Base-by-base conservation (phyloP, 1,140 invertebrate species). In the Thereuonema tuberculata region DNA sequence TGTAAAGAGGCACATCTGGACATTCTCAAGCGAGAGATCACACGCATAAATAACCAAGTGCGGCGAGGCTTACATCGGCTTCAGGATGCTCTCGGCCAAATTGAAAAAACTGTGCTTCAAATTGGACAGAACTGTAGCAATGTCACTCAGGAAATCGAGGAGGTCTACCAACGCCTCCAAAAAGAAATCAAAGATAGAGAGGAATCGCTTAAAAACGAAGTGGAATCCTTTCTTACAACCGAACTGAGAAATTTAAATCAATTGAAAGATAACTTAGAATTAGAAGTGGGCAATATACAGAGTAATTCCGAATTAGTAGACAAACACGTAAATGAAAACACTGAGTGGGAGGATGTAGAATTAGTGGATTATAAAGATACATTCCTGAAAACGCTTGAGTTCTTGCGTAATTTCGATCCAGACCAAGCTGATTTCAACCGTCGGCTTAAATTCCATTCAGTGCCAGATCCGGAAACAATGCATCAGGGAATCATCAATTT, bases 221-320 rank as follows among this genome's bases (percentile, higher is more conserved):
- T 96, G 47, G 90, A 96, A 70, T 82, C 84, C 61, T 95, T 94
- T 71, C 74, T 91, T 64, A 80, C 82, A 50, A 84, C 81, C 27
- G 92, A 96, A 77, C 74, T 90, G 66, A 80, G 85, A 63, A 87
- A 87, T 66, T 76, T 95, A 48, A 83, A 82, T 23, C 82, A 85
- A 58, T 76, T 94, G n/a, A 92, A 93, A 75, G 88, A 93, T 73
- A 93, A 93, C 73, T 75, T 96, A 60, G 89, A 94, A 70, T 81
- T 86, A 69, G 93, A 98, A 76, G 85, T 95, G 67, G 82, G 82
- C 52, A 97, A 94, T 74, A 93, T 97, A 60, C 80, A 85, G 66
- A 91, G 89, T 69, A 97, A 97, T 74, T 95, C 92, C 77, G 93
- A 98, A 72, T 78, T 96, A 61, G 90, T 89, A n/a, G 93, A 98